Percentiles rank a stretch among this genome's conserved stretches.
Evolutionary conservation across 2,113 vertebrate species (phyloP).

Genomic region (Climacteris rufus): DNA sequence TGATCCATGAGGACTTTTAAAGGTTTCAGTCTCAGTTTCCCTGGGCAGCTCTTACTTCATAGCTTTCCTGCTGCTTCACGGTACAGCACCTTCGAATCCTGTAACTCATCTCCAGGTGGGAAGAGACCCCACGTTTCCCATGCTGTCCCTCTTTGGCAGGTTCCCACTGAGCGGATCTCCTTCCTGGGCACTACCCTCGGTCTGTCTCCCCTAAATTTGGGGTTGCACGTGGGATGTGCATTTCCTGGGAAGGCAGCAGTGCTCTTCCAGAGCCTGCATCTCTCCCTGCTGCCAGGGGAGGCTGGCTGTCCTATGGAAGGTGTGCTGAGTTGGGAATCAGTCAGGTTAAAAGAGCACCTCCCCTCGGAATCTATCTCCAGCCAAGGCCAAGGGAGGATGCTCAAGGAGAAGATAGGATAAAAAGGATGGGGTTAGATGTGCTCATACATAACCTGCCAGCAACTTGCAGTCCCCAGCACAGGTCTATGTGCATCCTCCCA

Average conservation of each 20-base stretch:
- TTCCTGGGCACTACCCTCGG: neutral
- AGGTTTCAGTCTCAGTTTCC: neutral
- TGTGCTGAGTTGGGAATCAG: neutral
- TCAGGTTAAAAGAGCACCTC: neutral
- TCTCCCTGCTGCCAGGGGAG: rapidly evolving
- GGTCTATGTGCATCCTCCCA: neutral
- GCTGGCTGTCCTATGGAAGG: neutral
- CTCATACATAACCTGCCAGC: neutral
- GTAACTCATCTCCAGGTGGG: too few species aligned
- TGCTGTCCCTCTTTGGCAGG: neutral
- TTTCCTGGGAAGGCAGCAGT: neutral
- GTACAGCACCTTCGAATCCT: neutral
- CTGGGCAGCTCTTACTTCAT: neutral
- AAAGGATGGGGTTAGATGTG: neutral
- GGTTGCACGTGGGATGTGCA: neutral
- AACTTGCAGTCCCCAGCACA: neutral
- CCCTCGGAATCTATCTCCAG: neutral
- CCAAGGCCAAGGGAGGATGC: neutral
- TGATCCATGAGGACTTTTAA: neutral
- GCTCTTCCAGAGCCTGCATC: rapidly evolving
- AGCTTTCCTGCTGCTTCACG: neutral
- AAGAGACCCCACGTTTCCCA: rapidly evolving
- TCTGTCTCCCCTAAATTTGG: neutral
- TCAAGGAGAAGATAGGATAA: too few species aligned
- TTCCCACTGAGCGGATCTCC: neutral